Evolutionary conservation across 2,113 vertebrate genomes (phyloP).

Genomic region (Pteronura brasiliensis): DNA sequence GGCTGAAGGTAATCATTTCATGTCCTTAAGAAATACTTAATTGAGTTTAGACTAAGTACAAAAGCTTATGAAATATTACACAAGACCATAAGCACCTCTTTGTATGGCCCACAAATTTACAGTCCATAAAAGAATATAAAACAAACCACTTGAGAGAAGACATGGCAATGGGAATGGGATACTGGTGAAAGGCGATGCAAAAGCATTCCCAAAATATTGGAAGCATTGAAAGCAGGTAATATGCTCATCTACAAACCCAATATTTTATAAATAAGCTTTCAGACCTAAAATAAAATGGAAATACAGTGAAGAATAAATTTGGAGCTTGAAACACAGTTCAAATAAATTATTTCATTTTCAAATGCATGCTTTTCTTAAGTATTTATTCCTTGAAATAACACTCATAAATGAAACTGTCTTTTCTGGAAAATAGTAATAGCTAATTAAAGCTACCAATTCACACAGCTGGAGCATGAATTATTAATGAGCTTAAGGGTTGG

Average conservation of each 20-base stretch:
- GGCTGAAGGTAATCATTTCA: neutral
- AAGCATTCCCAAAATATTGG: neutral
- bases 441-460: slow-evolving; percentile 60
- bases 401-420: slow-evolving; percentile 27
- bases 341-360: slow-evolving; percentile 43
- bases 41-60: neutral
- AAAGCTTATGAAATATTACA: slow-evolving; percentile 20
- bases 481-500: slow-evolving; percentile 27
- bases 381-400: neutral
- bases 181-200: neutral
- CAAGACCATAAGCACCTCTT: neutral
- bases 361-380: neutral
- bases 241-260: neutral
- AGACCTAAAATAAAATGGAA: slow-evolving; percentile 40
- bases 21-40: neutral
- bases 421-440: slow-evolving; percentile 57
- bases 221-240: slow-evolving; percentile 18
- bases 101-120: neutral
- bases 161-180: neutral
- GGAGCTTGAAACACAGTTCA: slow-evolving; percentile 17
- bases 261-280: slow-evolving; percentile 21
- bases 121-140: neutral
- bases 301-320: slow-evolving; percentile 31
- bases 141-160: neutral
- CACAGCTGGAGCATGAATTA: slow-evolving; percentile 58